These are phyloP conservation scores for Netelia inedita DNA, from an alignment of 2,888 invertebrate species.

Conservation along the genomic window DNA sequence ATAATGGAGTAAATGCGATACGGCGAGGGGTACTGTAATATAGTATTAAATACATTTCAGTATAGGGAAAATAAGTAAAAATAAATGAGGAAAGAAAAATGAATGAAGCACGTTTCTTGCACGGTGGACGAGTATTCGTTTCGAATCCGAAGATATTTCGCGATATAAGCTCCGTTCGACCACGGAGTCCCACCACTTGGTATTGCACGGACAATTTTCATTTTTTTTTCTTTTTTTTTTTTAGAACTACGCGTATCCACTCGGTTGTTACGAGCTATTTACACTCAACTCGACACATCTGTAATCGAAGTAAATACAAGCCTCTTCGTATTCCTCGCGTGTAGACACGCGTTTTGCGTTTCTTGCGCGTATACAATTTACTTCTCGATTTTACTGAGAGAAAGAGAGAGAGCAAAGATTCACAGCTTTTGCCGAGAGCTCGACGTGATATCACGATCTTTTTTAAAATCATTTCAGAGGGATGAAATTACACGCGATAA, in stretches of 20 bases:
- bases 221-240: conserved; percentile 1
- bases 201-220: not conserved
- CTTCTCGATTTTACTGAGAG: conserved; percentile 37
- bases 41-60: conserved; percentile 21
- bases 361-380: conserved; percentile 40
- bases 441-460: conserved; percentile 42
- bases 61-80: not conserved
- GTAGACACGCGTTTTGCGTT: conserved; percentile 20
- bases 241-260: conserved; percentile 44
- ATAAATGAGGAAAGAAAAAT: conserved; percentile 11
- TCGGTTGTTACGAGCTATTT: conserved; percentile 53
- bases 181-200: not conserved
- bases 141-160: conserved; percentile 27
- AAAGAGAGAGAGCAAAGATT: conserved; percentile 33
- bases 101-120: conserved; percentile 49
- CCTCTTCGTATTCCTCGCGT: conserved; percentile 37
- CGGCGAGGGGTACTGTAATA: conserved; percentile 17
- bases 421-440: not conserved
- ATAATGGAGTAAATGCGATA: conserved; percentile 10
- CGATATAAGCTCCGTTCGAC: not conserved
- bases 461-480: conserved; percentile 41
- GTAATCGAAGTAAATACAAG: conserved; percentile 58
- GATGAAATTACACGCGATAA: conserved; percentile 62
- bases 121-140: conserved; percentile 2
- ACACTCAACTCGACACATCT: conserved; percentile 48